Base-by-base conservation (phyloP, 2,113 vertebrate genomes). In the Oncorhynchus clarkii region DNA sequence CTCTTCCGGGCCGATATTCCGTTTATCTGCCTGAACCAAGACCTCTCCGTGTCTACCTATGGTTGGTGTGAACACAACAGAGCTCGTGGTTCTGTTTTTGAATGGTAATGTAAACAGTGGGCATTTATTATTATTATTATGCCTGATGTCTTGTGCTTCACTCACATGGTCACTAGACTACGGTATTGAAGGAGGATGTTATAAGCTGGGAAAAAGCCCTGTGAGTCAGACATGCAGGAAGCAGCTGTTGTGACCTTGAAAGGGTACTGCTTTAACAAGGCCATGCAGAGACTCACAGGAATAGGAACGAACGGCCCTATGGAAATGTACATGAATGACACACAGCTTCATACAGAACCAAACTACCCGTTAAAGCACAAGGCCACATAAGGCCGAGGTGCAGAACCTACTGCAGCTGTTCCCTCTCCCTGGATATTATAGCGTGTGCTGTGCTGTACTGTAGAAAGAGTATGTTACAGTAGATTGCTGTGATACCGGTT, bases 221-320 rank as follows among this genome's bases (percentile, higher is more conserved):
- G 31, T 68, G 31, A 66, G 68, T 13, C 68, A 70, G 68, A 70
- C 22, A 70, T 69, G 13, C 68, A 83, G 88, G 85, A 89, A 88
- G 70, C 67, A 0, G 70, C 85, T 88, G 81, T 80, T 84, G 82
- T 86, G 81, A 88, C 84, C 85, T 90, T 87, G 78, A 78, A 3
- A 83, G 75, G 74, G 79, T 62, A 78, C 73, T 54, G 72, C 72
- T 82, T 85, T 82, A 76, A 87, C 84, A 80, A 81, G 76, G 71
- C 72, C 39, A 24, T 14, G 22, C 7, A 48, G 67, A 39, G 67
- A 3, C 67, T 34, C 67, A 13, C 26, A 27, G 67, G 67, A 29
- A 34, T 20, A 68, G 67, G 86, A 81, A 80, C 79, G 86, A 81
- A 80, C 79, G 85, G 79, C 79, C 80, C 67, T 0, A 20, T 79